These are phyloP conservation scores for Harpegnathos saltator DNA, from an alignment of 1,140 invertebrate species.

Conservation along the genomic window DNA sequence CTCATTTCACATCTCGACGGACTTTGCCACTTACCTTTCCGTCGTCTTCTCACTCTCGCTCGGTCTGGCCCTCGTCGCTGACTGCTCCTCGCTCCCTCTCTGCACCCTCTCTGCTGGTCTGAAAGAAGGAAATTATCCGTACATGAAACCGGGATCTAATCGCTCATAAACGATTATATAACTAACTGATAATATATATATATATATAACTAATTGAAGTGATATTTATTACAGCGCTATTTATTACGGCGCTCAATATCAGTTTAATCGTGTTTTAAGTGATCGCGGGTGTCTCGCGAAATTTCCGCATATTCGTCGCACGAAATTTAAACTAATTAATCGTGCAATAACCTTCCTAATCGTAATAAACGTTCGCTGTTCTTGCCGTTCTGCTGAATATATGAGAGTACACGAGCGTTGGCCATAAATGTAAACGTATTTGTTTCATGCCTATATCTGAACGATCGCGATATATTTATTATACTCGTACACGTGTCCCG, in stretches of 20 bases:
- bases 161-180: constrained; percentile 14
- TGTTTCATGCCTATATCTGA: too few species aligned
- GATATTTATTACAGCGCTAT: constrained; percentile 34
- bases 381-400: too few species aligned
- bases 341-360: neutral
- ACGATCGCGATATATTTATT: too few species aligned
- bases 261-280: constrained; percentile 20
- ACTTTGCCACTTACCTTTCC: constrained; percentile 59
- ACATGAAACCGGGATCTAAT: constrained; percentile 22
- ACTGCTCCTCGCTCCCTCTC: constrained; percentile 22
- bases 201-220: too few species aligned
- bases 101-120: constrained; percentile 12
- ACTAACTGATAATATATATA: too few species aligned
- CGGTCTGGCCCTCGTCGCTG: too few species aligned
- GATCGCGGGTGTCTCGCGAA: neutral
- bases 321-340: neutral
- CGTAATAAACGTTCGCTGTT: too few species aligned
- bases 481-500: too few species aligned
- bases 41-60: constrained; percentile 14
- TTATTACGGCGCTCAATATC: constrained; percentile 10
- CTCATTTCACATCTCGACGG: constrained; percentile 83
- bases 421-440: too few species aligned
- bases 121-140: constrained; percentile 28
- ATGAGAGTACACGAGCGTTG: too few species aligned
- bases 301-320: neutral